phyloP scores from a whole-genome alignment of 2,113 vertebrate species.

The Talpa occidentalis region DNA sequence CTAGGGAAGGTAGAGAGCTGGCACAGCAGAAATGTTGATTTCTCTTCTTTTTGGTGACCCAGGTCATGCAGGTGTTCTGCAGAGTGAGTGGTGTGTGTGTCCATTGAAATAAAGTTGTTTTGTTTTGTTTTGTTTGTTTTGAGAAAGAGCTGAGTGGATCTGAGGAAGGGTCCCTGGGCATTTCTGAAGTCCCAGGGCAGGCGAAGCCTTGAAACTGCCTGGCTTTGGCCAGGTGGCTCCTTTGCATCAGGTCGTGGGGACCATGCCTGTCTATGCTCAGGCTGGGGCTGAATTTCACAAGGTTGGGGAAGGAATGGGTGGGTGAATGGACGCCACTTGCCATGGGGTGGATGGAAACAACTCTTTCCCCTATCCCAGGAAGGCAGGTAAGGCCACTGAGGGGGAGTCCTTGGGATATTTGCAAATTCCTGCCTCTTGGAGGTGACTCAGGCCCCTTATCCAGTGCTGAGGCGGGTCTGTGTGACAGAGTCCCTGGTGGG shows the following conservation, averaged over 20 bases:
- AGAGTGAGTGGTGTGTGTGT: background rate
- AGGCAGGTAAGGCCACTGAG: too few species aligned
- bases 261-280: background rate
- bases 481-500: too few species aligned
- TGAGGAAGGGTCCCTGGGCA: background rate
- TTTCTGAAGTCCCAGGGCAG: background rate
- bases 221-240: too few species aligned
- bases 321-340: too few species aligned
- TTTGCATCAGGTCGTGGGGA: too few species aligned
- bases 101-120: background rate
- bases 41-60: background rate
- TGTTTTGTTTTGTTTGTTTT: background rate
- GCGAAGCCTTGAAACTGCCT: background rate
- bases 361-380: too few species aligned
- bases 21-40: background rate
- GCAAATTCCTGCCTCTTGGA: too few species aligned
- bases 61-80: background rate
- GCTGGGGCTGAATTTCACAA: background rate
- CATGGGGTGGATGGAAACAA: too few species aligned
- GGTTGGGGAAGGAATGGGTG: too few species aligned
- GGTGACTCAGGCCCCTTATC: too few species aligned
- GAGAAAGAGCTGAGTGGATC: background rate
- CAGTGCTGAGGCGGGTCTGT: too few species aligned
- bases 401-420: too few species aligned
- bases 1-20: background rate